Conservation (phyloP, 2,797 vertebrate genomes). For the Eospalax fontanierii region DNA sequence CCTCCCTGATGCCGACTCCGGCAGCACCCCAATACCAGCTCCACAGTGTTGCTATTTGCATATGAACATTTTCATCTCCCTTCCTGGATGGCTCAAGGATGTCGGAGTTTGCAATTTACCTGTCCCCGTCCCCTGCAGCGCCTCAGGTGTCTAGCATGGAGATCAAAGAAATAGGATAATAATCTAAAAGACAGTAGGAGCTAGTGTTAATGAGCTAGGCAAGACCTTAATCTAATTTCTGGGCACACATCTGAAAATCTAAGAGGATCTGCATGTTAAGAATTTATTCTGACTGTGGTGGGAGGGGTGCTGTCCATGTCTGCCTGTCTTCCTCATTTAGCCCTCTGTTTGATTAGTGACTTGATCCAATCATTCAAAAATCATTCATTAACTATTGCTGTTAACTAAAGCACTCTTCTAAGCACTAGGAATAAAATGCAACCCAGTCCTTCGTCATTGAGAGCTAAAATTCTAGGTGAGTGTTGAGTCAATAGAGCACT, state of each 20-base stretch:
- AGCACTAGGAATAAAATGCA: not conserved
- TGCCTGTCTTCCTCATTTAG: not conserved
- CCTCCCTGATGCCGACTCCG: not conserved
- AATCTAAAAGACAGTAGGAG: not conserved
- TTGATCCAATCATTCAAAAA: not conserved
- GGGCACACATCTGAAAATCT: fast-evolving
- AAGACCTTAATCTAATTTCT: not conserved
- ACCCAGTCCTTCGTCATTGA: not conserved
- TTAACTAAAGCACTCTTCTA: not conserved
- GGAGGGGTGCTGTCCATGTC: not conserved
- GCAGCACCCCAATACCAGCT: not conserved
- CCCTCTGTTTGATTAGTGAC: not conserved
- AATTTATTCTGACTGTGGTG: not conserved
- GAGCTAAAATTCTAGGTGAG: not conserved
- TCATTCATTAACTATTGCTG: not conserved
- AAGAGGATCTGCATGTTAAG: not conserved
- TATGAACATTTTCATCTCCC: not conserved
- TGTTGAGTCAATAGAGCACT: not conserved
- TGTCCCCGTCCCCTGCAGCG: no score
- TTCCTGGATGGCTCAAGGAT: not conserved
- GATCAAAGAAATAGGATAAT: not conserved
- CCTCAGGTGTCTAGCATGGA: not conserved
- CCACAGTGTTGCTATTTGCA: not conserved
- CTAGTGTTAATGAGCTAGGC: not conserved
- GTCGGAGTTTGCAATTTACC: not conserved